Percentiles rank a stretch among this genome's conserved stretches.
phyloP scores from a whole-genome alignment of 1,140 invertebrate genomes.

The Macrobrachium rosenbergii region DNA sequence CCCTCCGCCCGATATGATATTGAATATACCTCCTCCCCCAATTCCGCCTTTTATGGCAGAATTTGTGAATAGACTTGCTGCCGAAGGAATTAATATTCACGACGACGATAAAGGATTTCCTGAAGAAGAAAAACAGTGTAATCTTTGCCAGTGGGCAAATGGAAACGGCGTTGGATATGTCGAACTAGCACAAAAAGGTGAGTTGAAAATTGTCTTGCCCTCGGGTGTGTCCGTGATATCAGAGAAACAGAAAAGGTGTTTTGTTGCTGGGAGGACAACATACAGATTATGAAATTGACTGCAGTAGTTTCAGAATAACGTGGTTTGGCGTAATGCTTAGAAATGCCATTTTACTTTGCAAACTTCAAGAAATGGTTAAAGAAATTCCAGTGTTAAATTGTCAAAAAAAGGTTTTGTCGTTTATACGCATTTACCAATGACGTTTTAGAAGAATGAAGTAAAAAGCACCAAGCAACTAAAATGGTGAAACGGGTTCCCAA shows the following conservation, averaged over 20 bases:
- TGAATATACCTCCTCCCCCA: conserved; percentile 85
- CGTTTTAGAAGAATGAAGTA: too few relatives aligned
- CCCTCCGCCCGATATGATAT: conserved; percentile 84
- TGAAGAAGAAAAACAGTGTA: conserved; percentile 65
- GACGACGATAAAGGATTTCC: conserved; percentile 13
- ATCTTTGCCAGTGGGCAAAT: conserved; percentile 72
- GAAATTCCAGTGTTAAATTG: too few relatives aligned
- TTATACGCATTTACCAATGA: too few relatives aligned
- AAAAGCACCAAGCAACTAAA: too few relatives aligned
- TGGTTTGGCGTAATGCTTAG: too few relatives aligned
- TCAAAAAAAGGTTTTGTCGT: too few relatives aligned
- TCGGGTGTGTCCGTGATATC: not conserved
- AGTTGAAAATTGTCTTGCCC: conserved; percentile 45
- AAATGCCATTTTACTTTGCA: too few relatives aligned
- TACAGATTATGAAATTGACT: too few relatives aligned
- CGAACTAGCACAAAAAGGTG: conserved; percentile 81
- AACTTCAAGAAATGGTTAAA: too few relatives aligned
- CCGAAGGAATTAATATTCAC: conserved; percentile 57
- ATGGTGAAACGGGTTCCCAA: too few relatives aligned
- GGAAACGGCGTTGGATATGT: conserved; percentile 78
- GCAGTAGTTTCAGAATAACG: too few relatives aligned
- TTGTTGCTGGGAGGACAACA: too few relatives aligned
- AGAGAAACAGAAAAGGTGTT: conserved; percentile 2
- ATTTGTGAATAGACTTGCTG: conserved; percentile 59
- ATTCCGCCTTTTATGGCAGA: conserved; percentile 79